Evolutionary conservation across 2,888 invertebrate genomes (phyloP).

Genomic region (Craniophora ligustri): DNA sequence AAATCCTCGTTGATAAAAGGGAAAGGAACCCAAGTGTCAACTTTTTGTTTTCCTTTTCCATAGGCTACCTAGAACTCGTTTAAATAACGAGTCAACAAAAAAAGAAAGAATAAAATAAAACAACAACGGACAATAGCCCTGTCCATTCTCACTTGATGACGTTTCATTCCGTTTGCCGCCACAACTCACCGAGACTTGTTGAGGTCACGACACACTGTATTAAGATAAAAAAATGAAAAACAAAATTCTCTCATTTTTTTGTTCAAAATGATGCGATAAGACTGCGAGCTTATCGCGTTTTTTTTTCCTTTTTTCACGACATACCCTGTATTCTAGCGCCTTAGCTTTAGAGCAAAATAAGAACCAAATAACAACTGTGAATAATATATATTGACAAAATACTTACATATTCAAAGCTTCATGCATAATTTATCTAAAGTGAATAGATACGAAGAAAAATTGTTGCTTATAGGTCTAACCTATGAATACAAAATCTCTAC

Average conservation of each 20-base stretch:
- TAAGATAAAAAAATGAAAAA: constrained; percentile 27
- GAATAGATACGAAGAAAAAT: too few relatives aligned
- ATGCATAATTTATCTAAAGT: too few relatives aligned
- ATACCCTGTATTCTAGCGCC: constrained; percentile 22
- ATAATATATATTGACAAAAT: constrained; percentile 9
- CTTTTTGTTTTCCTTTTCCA: too few relatives aligned
- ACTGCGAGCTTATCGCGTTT: constrained; percentile 39
- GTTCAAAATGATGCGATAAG: neutral
- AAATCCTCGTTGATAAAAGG: too few relatives aligned
- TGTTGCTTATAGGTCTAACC: too few relatives aligned
- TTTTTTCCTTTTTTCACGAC: constrained; percentile 35
- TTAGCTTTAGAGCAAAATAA: constrained; percentile 49
- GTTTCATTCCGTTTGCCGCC: constrained; percentile 33
- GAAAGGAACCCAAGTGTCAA: too few relatives aligned
- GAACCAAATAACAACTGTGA: constrained; percentile 23
- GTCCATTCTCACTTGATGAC: constrained; percentile 35
- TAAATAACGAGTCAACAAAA: constrained; percentile 1
- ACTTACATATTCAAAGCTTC: neutral
- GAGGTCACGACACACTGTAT: constrained; percentile 26
- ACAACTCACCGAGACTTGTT: constrained; percentile 17
- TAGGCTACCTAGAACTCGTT: neutral
- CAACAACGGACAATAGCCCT: constrained; percentile 28
- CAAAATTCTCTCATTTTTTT: too few relatives aligned
- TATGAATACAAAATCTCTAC: too few relatives aligned
- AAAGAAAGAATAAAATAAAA: constrained; percentile 18